These are phyloP conservation scores for Leptogaster cylindrica DNA, from an alignment of 2,888 invertebrate genomes.

Conservation along the genomic window DNA sequence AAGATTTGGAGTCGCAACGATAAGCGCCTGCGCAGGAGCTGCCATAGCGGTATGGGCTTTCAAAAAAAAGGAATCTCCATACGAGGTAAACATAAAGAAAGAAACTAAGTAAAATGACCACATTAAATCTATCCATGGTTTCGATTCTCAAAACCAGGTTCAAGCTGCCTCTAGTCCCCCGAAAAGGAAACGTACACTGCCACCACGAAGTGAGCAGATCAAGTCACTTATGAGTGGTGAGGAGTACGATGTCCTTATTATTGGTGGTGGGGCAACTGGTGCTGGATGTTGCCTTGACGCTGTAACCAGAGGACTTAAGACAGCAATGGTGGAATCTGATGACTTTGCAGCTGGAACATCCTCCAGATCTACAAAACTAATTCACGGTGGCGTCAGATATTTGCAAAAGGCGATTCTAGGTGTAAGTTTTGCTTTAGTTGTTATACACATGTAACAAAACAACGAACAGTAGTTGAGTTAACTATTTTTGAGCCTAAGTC, in stretches of 20 bases:
- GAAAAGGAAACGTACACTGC: conserved; percentile 74
- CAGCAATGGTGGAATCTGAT: conserved; percentile 92
- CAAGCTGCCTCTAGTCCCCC: conserved; percentile 56
- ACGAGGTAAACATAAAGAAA: conserved; percentile 49
- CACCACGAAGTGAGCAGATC: conserved; percentile 80
- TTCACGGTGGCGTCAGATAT: conserved; percentile 98
- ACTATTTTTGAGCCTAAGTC: background rate
- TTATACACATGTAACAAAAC: background rate
- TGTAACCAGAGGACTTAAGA: conserved; percentile 90
- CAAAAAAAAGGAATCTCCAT: conserved; percentile 55
- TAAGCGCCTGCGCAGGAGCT: conserved; percentile 59
- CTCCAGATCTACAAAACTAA: conserved; percentile 95
- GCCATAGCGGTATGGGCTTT: conserved; percentile 57
- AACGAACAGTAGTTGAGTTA: background rate
- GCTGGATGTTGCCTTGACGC: conserved; percentile 96
- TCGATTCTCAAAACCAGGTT: conserved; percentile 52
- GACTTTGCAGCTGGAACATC: conserved; percentile 97
- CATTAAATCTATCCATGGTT: background rate
- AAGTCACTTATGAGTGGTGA: conserved; percentile 77
- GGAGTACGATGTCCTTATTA: conserved; percentile 89
- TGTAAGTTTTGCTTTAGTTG: too few relatives aligned
- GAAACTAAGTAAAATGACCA: background rate
- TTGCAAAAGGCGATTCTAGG: conserved; percentile 95
- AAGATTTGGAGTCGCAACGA: conserved; percentile 59
- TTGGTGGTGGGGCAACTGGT: conserved; percentile 98